phyloP scores from a whole-genome alignment of 1,140 invertebrate species.

The Cydia strobilella region DNA sequence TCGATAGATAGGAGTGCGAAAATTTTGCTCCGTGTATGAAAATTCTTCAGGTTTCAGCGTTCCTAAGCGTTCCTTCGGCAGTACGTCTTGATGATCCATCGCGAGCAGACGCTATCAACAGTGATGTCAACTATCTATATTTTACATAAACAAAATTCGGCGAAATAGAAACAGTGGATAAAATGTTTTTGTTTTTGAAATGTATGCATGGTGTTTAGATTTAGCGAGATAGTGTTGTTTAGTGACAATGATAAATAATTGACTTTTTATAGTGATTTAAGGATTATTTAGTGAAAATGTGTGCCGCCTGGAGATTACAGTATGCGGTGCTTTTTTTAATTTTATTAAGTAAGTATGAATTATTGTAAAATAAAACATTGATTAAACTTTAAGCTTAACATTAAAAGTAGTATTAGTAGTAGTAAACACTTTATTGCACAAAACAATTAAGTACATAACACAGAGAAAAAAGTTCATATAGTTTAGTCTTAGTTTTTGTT shows the following conservation, averaged over 20 bases:
- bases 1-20: not conserved
- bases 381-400: too few relatives aligned
- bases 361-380: too few relatives aligned
- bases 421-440: too few relatives aligned
- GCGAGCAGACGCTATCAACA: not conserved
- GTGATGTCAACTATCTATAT: not conserved
- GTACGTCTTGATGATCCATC: not conserved
- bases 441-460: too few relatives aligned
- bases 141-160: conserved; percentile 3
- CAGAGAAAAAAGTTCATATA: too few relatives aligned
- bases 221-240: not conserved
- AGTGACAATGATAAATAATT: conserved; percentile 26
- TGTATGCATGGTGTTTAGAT: not conserved
- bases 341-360: conserved; percentile 29
- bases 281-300: conserved; percentile 23
- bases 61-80: not conserved
- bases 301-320: conserved; percentile 13
- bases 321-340: conserved; percentile 5
- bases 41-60: not conserved
- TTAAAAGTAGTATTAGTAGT: too few relatives aligned
- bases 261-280: not conserved
- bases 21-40: not conserved
- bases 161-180: not conserved
- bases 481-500: too few relatives aligned
- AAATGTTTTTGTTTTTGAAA: conserved; percentile 9